Evolutionary conservation across 1,140 invertebrate species (phyloP).

Genomic region (Aphis gossypii): DNA sequence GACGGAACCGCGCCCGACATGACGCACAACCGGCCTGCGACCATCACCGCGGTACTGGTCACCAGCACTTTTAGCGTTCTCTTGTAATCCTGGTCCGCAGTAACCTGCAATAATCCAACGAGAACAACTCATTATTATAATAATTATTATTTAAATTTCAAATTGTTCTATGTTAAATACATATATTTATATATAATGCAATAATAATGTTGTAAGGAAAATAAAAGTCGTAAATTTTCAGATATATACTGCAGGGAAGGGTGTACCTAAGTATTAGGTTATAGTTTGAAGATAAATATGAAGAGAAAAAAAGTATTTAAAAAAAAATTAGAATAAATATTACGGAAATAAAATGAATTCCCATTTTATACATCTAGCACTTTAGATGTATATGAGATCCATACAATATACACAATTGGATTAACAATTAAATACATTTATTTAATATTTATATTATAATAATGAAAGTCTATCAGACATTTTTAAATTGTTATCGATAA

Average conservation of each 20-base stretch:
- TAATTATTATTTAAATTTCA: too few species aligned
- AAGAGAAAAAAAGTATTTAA: neutral
- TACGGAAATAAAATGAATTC: too few species aligned
- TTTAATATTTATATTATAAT: too few species aligned
- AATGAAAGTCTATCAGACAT: too few species aligned
- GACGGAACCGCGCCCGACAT: constrained; percentile 73
- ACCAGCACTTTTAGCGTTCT: constrained; percentile 71
- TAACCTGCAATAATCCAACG: constrained; percentile 51
- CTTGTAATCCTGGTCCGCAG: constrained; percentile 68
- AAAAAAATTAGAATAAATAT: neutral
- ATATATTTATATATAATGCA: too few species aligned
- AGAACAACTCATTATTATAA: neutral
- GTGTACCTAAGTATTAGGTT: neutral
- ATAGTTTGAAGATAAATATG: too few species aligned
- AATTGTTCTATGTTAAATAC: too few species aligned
- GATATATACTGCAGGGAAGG: too few species aligned
- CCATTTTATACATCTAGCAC: neutral
- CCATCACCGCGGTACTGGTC: constrained; percentile 65
- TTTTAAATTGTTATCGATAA: too few species aligned
- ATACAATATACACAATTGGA: too few species aligned
- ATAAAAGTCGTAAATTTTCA: too few species aligned
- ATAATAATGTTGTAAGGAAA: neutral
- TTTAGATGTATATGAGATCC: neutral
- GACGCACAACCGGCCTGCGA: constrained; percentile 71
- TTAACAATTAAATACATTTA: too few species aligned